Percentiles rank a stretch among this genome's conserved stretches.
Conservation (phyloP, 2,113 vertebrate species). For the Pluvialis apricaria region DNA sequence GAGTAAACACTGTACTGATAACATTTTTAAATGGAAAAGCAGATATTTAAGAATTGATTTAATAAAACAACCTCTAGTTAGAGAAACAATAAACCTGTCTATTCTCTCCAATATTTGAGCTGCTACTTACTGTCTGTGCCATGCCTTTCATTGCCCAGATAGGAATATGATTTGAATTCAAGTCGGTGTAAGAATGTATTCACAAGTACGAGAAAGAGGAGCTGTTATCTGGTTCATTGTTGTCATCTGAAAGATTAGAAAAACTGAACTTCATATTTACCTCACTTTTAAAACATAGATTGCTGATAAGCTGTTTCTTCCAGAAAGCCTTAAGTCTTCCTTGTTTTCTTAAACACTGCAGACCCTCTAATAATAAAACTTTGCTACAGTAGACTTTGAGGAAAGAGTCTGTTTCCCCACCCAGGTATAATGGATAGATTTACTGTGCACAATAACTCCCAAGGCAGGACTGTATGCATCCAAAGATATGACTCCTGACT, state of each 20-base stretch:
- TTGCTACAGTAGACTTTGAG: not conserved
- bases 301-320: not conserved
- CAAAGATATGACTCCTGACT: not conserved
- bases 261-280: not conserved
- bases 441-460: not conserved
- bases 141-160: not conserved
- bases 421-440: not conserved
- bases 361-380: not conserved
- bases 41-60: not conserved
- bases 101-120: not conserved
- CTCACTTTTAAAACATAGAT: not conserved
- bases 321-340: not conserved
- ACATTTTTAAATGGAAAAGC: not conserved
- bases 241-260: not conserved
- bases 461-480: not conserved
- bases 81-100: not conserved
- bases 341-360: not conserved
- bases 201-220: not conserved
- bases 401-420: not conserved
- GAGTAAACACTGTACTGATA: not conserved
- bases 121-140: not conserved
- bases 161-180: not conserved
- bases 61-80: not conserved
- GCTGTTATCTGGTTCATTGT: rapidly evolving
- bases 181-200: not conserved